Percentiles rank a stretch among this genome's conserved stretches.
Conservation (phyloP, 2,797 vertebrate genomes). For the Okamejei kenojei region DNA sequence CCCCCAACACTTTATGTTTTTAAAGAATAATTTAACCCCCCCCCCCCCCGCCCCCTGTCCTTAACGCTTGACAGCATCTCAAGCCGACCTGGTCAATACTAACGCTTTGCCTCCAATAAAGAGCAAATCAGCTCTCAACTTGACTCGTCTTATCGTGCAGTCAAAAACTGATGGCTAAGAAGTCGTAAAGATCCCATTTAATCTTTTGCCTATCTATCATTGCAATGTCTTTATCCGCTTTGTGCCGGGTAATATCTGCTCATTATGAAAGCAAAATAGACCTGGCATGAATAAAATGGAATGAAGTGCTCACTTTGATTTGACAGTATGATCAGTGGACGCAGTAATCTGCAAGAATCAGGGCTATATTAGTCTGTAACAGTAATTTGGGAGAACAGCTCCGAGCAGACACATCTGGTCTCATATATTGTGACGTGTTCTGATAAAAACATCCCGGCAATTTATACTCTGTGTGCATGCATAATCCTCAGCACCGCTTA, state of each 20-base stretch:
- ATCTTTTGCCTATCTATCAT: slow-evolving; percentile 83
- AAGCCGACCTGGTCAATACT: slow-evolving; percentile 62
- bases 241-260: slow-evolving; percentile 81
- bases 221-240: slow-evolving; percentile 74
- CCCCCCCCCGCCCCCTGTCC: neutral
- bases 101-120: slow-evolving; percentile 77
- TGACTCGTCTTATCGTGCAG: slow-evolving; percentile 72
- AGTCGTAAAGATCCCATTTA: slow-evolving; percentile 91
- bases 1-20: neutral
- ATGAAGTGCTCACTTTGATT: slow-evolving; percentile 80
- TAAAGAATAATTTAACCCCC: neutral
- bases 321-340: slow-evolving; percentile 80
- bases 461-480: slow-evolving; percentile 82
- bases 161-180: slow-evolving; percentile 80
- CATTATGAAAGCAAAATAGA: slow-evolving; percentile 91
- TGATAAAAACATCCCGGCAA: slow-evolving; percentile 95
- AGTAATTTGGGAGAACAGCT: slow-evolving; percentile 82
- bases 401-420: slow-evolving; percentile 72
- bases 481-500: slow-evolving; percentile 72
- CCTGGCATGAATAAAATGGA: slow-evolving; percentile 83
- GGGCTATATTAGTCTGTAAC: slow-evolving; percentile 80
- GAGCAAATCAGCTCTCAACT: slow-evolving; percentile 76
- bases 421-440: slow-evolving; percentile 73
- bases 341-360: slow-evolving; percentile 76
- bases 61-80: slow-evolving; percentile 68